phyloP scores from a whole-genome alignment of 2,797 vertebrate species.

The Anguilla pacifica region DNA sequence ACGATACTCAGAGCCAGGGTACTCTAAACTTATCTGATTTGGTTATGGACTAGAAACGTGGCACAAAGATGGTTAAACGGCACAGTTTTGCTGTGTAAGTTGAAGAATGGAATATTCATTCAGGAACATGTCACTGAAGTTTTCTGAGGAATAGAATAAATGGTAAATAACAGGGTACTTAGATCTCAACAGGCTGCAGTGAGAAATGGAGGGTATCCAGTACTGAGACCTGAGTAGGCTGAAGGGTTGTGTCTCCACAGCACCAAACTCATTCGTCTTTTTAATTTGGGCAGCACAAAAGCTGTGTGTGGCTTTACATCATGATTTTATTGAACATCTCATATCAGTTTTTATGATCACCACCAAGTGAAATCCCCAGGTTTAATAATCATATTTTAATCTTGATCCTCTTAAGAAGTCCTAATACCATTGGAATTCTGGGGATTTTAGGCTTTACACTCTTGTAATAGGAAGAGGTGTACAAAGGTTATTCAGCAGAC shows the following conservation, averaged over 20 bases:
- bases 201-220: neutral
- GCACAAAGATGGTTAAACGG: neutral
- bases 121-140: neutral
- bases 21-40: neutral
- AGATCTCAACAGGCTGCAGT: neutral
- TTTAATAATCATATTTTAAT: conserved; percentile 26
- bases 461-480: conserved; percentile 13
- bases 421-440: conserved; percentile 13
- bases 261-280: neutral
- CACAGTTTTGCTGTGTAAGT: too few relatives aligned
- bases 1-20: neutral
- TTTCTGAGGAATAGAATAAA: neutral
- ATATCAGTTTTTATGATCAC: neutral
- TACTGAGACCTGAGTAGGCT: neutral
- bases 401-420: conserved; percentile 21
- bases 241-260: neutral
- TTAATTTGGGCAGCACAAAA: neutral
- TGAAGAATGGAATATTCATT: neutral
- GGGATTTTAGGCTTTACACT: conserved; percentile 23
- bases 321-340: neutral
- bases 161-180: neutral
- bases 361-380: conserved; percentile 8
- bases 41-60: neutral
- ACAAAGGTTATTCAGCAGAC: conserved; percentile 21
- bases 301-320: neutral